Percentiles rank a stretch among this genome's conserved stretches.
Evolutionary conservation across 2,888 invertebrate species (phyloP).

Genomic region (Diogma glabrata): DNA sequence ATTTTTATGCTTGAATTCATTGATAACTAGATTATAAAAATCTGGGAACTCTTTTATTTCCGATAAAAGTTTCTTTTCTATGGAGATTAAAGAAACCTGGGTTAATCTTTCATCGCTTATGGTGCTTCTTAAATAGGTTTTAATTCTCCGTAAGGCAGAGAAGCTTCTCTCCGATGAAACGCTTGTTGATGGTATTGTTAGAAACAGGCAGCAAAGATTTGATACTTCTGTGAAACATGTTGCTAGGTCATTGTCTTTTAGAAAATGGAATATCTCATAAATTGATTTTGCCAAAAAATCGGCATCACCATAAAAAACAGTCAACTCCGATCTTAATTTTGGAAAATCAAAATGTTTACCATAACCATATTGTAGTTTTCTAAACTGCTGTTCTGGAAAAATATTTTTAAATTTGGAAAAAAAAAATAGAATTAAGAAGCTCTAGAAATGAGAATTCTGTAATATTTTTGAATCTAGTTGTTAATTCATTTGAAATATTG

Average conservation of each 20-base stretch:
- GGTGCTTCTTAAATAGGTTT: not conserved
- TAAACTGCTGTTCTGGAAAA: not conserved
- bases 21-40: not conserved
- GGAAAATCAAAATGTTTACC: too few species aligned
- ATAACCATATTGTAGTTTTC: not conserved
- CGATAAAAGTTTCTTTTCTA: not conserved
- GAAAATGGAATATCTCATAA: too few species aligned
- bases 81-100: not conserved
- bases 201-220: too few species aligned
- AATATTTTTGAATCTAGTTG: not conserved
- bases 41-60: not conserved
- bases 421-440: not conserved
- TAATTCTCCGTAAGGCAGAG: too few species aligned
- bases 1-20: constrained; percentile 1
- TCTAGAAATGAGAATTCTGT: too few species aligned
- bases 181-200: too few species aligned
- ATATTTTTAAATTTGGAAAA: not conserved
- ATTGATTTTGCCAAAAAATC: too few species aligned
- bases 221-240: too few species aligned
- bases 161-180: too few species aligned
- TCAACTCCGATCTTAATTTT: too few species aligned
- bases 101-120: not conserved
- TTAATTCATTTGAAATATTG: not conserved
- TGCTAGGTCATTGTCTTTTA: too few species aligned
- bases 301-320: too few species aligned